A percentile compares a stretch with the other conserved stretches of the same genome.
Conservation (phyloP, 35 echinoderm and acorn worm genomes). For the Strongylocentrotus purpuratus region DNA sequence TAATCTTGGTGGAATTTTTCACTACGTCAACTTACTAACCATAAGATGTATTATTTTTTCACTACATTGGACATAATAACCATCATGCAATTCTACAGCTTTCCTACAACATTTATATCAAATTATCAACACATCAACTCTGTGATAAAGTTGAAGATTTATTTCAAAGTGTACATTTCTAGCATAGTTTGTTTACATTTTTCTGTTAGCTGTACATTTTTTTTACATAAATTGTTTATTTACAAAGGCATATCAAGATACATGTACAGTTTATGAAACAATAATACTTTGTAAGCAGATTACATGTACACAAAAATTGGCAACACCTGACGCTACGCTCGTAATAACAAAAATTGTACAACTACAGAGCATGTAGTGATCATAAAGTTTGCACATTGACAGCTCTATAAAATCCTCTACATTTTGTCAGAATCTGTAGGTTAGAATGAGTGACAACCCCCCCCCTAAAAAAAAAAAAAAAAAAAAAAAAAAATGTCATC, state of each 20-base stretch:
- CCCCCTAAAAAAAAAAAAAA: not conserved
- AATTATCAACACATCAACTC: not conserved
- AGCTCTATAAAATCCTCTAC: conserved; percentile 6
- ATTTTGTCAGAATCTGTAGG: not conserved
- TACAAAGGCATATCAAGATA: conserved; percentile 48
- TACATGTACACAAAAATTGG: not conserved
- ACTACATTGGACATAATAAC: not conserved
- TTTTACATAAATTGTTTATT: conserved; percentile 37
- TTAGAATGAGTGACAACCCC: not conserved
- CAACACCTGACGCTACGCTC: not conserved
- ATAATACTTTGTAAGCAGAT: conserved; percentile 13
- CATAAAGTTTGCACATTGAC: not conserved
- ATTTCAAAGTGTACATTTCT: conserved; percentile 46
- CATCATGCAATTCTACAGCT: conserved; percentile 23
- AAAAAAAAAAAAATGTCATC: too few species aligned
- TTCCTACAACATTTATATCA: not conserved
- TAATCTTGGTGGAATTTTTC: not conserved
- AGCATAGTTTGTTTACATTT: conserved; percentile 33
- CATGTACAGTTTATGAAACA: conserved; percentile 9
- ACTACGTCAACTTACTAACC: not conserved
- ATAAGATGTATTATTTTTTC: not conserved
- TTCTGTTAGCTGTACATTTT: conserved; percentile 22
- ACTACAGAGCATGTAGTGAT: not conserved
- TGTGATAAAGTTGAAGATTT: conserved; percentile 20
- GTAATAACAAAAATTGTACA: not conserved